A percentile compares a stretch with the other conserved stretches of the same genome.
Conservation (phyloP, 2,113 vertebrate species). For the Vulpes vulpes region DNA sequence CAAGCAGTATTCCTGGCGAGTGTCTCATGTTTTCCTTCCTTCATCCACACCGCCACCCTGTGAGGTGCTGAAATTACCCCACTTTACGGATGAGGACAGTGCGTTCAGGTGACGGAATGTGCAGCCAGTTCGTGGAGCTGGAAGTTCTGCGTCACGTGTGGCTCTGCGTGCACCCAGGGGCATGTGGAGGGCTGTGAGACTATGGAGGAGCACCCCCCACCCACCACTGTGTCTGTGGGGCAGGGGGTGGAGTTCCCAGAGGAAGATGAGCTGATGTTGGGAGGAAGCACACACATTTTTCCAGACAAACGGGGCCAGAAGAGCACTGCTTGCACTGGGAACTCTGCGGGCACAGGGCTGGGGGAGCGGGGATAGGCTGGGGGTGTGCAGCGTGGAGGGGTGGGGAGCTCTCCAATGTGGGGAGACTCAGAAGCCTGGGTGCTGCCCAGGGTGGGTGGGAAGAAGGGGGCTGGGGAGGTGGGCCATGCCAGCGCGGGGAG, state of each 20-base stretch:
- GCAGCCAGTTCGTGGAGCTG: not conserved
- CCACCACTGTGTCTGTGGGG: not conserved
- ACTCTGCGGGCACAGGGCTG: rapidly evolving
- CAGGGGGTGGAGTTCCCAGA: not conserved
- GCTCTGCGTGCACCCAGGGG: not conserved
- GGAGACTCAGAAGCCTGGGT: not conserved
- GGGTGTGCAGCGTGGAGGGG: not conserved
- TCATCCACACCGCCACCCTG: not conserved
- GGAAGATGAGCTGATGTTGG: not conserved
- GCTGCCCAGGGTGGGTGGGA: not conserved
- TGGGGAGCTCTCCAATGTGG: too few species aligned
- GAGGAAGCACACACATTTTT: not conserved
- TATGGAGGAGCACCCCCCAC: not conserved
- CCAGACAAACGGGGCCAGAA: not conserved
- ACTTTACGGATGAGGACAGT: not conserved
- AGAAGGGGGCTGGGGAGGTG: not conserved
- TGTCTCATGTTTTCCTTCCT: not conserved
- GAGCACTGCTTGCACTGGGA: not conserved
- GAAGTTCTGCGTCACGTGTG: not conserved
- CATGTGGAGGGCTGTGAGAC: not conserved
- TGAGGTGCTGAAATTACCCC: not conserved
- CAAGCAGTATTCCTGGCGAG: too few species aligned
- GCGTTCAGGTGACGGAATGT: not conserved
- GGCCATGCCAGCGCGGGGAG: not conserved
- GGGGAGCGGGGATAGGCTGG: not conserved